Evolutionary conservation across 2,888 invertebrate genomes (phyloP).

Genomic region (Phyllotreta striolata): DNA sequence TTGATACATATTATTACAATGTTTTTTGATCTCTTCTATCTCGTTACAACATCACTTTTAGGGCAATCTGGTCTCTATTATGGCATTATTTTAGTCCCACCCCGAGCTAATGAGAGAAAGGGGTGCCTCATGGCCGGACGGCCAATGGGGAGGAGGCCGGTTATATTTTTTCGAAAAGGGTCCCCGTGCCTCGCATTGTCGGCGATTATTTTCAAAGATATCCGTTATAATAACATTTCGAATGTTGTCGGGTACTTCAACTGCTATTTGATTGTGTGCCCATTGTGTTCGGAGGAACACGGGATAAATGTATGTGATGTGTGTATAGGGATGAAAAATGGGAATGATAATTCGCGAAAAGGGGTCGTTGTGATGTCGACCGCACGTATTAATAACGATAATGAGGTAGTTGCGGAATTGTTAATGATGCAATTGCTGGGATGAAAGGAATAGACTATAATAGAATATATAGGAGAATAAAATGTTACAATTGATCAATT

Average conservation of each 20-base stretch:
- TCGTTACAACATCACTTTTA: slow-evolving; percentile 8
- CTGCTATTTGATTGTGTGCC: slow-evolving; percentile 54
- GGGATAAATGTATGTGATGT: slow-evolving; percentile 17
- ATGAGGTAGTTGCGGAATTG: too few species aligned
- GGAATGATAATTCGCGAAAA: too few species aligned
- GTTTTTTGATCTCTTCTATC: background rate
- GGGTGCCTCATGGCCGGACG: slow-evolving; percentile 40
- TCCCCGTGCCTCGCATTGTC: slow-evolving; percentile 42
- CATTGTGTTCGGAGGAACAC: slow-evolving; percentile 53
- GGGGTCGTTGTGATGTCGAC: too few species aligned
- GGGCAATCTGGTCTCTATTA: slow-evolving; percentile 44
- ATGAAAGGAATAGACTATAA: too few species aligned
- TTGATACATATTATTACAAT: too few species aligned
- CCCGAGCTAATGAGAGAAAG: slow-evolving; percentile 51
- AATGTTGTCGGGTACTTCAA: slow-evolving; percentile 50
- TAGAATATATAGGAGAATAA: too few species aligned
- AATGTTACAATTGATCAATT: too few species aligned
- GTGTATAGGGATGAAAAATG: too few species aligned
- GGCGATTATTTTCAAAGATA: slow-evolving; percentile 56
- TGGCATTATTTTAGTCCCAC: slow-evolving; percentile 45
- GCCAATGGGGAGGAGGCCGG: slow-evolving; percentile 45
- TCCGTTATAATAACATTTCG: slow-evolving; percentile 56
- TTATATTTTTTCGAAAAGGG: slow-evolving; percentile 33
- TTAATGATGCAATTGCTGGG: too few species aligned
- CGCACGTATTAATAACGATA: too few species aligned